These are phyloP conservation scores for Ennomos erosarius DNA, from an alignment of 2,888 invertebrate species.

Conservation along the genomic window DNA sequence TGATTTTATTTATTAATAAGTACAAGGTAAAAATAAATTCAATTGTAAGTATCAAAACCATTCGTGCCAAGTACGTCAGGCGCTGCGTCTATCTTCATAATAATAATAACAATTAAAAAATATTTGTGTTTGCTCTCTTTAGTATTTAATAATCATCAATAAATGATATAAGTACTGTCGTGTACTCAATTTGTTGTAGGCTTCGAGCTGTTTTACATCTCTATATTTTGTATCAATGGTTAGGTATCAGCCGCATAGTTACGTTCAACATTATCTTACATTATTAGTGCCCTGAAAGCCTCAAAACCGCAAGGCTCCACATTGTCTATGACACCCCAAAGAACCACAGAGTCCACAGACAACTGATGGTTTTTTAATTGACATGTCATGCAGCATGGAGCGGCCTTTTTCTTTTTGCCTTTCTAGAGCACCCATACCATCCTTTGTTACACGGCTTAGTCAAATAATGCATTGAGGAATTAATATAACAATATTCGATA, in stretches of 20 bases:
- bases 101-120: too few species aligned
- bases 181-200: too few species aligned
- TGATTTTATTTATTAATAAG: too few species aligned
- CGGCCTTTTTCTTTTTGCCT: slow-evolving; percentile 48
- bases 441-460: slow-evolving; percentile 77
- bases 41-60: too few species aligned
- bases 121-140: too few species aligned
- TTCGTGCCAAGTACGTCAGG: too few species aligned
- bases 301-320: slow-evolving; percentile 59
- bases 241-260: neutral
- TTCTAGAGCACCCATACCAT: slow-evolving; percentile 69
- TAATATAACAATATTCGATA: slow-evolving; percentile 82
- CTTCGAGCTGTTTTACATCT: too few species aligned
- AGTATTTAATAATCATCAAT: too few species aligned
- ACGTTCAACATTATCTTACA: slow-evolving; percentile 13
- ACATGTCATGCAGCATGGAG: slow-evolving; percentile 74
- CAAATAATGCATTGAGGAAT: slow-evolving; percentile 79
- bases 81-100: too few species aligned
- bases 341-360: slow-evolving; percentile 50
- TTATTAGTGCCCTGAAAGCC: slow-evolving; percentile 39
- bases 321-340: slow-evolving; percentile 59
- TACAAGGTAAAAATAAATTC: too few species aligned
- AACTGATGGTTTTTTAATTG: slow-evolving; percentile 80
- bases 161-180: too few species aligned
- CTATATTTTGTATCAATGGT: too few species aligned